Evolutionary conservation across 2,888 invertebrate species (phyloP).

Genomic region (Polylopha cassiicola): DNA sequence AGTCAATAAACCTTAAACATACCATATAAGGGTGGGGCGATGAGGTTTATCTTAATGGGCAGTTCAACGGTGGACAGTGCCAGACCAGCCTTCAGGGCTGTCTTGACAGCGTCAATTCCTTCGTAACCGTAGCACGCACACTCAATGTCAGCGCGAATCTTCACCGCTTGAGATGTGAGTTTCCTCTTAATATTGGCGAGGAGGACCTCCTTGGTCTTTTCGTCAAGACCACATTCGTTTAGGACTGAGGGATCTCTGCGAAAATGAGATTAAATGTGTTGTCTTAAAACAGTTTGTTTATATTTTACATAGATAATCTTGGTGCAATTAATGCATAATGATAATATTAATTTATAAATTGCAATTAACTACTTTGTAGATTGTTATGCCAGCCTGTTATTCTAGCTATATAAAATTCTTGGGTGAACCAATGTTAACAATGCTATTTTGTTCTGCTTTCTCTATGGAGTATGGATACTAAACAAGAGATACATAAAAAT

Average conservation of each 20-base stretch:
- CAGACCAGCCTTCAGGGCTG: conserved; percentile 92
- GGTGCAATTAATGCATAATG: too few relatives aligned
- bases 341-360: too few relatives aligned
- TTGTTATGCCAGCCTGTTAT: too few relatives aligned
- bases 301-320: too few relatives aligned
- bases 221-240: conserved; percentile 96
- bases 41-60: conserved; percentile 98
- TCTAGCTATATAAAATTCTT: too few relatives aligned
- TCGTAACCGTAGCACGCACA: conserved; percentile 85
- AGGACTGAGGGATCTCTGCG: conserved; percentile 94
- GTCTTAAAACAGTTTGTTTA: neutral
- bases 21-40: conserved; percentile 98
- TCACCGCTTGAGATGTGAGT: conserved; percentile 90
- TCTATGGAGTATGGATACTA: too few relatives aligned
- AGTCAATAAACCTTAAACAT: too few relatives aligned
- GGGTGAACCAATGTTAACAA: too few relatives aligned
- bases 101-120: conserved; percentile 98
- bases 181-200: conserved; percentile 96
- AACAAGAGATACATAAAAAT: too few relatives aligned
- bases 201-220: conserved; percentile 92
- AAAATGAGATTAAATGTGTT: conserved; percentile 20
- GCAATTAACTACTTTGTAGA: too few relatives aligned
- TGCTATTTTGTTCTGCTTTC: too few relatives aligned
- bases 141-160: conserved; percentile 67
- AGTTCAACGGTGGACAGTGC: conserved; percentile 93